These are phyloP conservation scores for Epizoanthus stellaris DNA, from an alignment of 92 coral and sea anemone genomes.

Conservation along the genomic window DNA sequence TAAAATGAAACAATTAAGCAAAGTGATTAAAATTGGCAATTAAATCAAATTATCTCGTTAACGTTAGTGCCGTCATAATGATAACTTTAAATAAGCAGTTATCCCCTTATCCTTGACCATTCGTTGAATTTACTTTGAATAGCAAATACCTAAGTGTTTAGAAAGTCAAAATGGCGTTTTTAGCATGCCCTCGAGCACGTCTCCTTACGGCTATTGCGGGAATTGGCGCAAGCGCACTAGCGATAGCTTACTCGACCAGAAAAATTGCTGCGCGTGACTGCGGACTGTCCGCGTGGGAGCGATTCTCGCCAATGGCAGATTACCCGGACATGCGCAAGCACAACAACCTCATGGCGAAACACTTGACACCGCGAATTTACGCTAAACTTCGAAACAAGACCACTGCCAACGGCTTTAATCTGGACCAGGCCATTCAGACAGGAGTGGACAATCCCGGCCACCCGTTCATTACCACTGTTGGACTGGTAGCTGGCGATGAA, in stretches of 20 bases:
- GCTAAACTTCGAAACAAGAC: conserved; percentile 79
- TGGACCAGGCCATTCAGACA: conserved; percentile 91
- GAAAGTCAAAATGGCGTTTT: conserved; percentile 46
- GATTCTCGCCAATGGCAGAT: conserved; percentile 69
- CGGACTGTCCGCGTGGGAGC: conserved; percentile 30
- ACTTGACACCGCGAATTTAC: conserved; percentile 86
- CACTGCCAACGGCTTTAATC: conserved; percentile 80
- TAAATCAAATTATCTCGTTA: too few relatives aligned
- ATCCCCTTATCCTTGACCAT: not conserved
- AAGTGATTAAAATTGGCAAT: too few relatives aligned
- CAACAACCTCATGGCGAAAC: conserved; percentile 96
- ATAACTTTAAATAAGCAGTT: too few relatives aligned
- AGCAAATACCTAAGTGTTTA: not conserved
- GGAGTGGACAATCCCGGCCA: conserved; percentile 88
- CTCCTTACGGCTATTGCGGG: conserved; percentile 44
- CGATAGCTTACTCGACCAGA: conserved; percentile 25
- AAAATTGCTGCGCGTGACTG: conserved; percentile 41
- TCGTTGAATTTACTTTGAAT: not conserved
- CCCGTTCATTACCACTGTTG: conserved; percentile 80
- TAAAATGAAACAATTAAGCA: too few relatives aligned
- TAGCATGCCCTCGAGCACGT: conserved; percentile 53
- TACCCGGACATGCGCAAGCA: conserved; percentile 92
- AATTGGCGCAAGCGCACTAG: conserved; percentile 46
- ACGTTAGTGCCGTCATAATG: too few relatives aligned
- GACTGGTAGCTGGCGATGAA: conserved; percentile 82